A percentile compares a stretch with the other conserved stretches of the same genome.
Evolutionary conservation across 1,140 invertebrate genomes (phyloP).

Genomic region (Danaus melanippus): DNA sequence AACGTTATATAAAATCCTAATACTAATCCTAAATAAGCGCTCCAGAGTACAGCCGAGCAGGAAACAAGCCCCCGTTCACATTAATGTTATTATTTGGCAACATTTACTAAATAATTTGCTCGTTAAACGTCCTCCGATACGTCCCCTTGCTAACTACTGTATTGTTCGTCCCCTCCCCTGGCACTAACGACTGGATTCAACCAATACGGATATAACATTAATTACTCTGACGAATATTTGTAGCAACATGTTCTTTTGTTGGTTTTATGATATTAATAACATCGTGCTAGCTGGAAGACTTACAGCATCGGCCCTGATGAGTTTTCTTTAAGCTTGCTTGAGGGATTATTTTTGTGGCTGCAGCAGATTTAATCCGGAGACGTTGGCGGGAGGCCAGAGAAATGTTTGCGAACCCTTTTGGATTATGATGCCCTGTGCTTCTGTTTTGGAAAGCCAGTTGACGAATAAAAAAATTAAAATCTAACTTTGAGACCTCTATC

Average conservation of each 20-base stretch:
- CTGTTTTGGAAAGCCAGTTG: too few relatives aligned
- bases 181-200: conserved; percentile 36
- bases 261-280: conserved; percentile 60
- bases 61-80: conserved; percentile 31
- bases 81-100: conserved; percentile 70
- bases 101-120: conserved; percentile 71
- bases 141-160: conserved; percentile 53
- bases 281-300: conserved; percentile 39
- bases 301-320: conserved; percentile 47
- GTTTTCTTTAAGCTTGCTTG: conserved; percentile 43
- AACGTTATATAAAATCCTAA: too few relatives aligned
- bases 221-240: conserved; percentile 59
- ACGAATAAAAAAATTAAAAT: too few relatives aligned
- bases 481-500: too few relatives aligned
- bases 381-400: conserved; percentile 16
- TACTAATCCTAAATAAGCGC: too few relatives aligned
- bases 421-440: not conserved
- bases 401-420: conserved; percentile 10
- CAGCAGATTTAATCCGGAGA: conserved; percentile 19
- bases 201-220: conserved; percentile 56
- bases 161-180: conserved; percentile 53
- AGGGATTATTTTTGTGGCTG: conserved; percentile 24
- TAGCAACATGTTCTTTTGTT: conserved; percentile 64
- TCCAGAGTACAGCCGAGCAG: too few relatives aligned
- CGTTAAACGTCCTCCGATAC: conserved; percentile 64